Conservation (phyloP, 1,140 invertebrate species). For the Lucilia cuprina region DNA sequence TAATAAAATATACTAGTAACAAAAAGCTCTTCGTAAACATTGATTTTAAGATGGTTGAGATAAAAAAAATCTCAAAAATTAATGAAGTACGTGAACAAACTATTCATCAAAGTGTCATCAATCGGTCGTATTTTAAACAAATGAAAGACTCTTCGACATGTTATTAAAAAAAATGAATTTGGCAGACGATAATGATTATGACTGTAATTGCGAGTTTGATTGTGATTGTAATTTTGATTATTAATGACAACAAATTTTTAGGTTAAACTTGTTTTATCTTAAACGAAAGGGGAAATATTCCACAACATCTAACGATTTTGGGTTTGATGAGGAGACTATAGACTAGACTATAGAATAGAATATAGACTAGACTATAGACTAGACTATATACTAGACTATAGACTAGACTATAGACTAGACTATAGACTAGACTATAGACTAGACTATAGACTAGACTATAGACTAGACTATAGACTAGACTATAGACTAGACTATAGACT, state of each 20-base stretch:
- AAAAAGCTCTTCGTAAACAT: not conserved
- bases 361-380: no score
- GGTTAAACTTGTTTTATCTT: not conserved
- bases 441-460: no score
- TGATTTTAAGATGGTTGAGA: not conserved
- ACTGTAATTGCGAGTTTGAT: not conserved
- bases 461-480: no score
- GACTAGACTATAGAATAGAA: no score
- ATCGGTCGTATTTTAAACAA: conserved; percentile 28
- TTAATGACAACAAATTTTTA: conserved; percentile 16
- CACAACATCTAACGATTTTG: no score
- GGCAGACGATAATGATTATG: conserved; percentile 10
- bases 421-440: no score
- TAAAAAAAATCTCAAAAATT: conserved; percentile 12
- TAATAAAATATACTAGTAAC: no score
- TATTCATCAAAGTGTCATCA: conserved; percentile 34
- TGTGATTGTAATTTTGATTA: not conserved
- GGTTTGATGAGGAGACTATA: no score
- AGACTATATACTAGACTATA: no score
- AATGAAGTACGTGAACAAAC: not conserved
- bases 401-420: no score
- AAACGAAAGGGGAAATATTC: not conserved
- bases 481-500: no score
- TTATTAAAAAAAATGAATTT: not conserved
- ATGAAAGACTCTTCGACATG: not conserved